phyloP scores from a whole-genome alignment of 2,113 vertebrate genomes.

The Stomatorhinus ivindoensis region DNA sequence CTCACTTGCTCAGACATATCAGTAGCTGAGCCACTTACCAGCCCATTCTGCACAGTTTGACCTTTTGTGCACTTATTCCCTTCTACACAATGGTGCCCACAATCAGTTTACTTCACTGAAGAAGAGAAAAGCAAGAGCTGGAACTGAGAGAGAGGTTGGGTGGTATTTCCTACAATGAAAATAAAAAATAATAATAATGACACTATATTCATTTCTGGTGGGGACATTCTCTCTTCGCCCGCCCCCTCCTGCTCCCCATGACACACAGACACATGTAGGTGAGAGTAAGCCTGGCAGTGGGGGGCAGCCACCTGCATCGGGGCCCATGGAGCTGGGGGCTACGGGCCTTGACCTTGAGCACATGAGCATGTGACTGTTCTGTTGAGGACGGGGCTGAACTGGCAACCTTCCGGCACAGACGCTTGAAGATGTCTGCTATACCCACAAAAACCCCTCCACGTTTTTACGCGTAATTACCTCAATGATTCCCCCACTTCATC shows the following conservation, averaged over 20 bases:
- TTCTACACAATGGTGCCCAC: background rate
- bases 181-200: background rate
- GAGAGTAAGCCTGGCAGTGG: background rate
- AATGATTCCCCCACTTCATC: background rate
- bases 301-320: background rate
- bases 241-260: background rate
- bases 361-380: background rate
- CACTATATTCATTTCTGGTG: no score
- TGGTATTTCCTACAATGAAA: background rate
- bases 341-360: background rate
- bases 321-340: background rate
- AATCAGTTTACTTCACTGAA: background rate
- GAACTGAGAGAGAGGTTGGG: background rate
- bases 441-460: background rate
- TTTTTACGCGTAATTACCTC: background rate
- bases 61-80: background rate
- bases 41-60: background rate
- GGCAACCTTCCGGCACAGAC: background rate
- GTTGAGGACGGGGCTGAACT: background rate
- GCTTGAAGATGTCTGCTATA: background rate
- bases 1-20: background rate
- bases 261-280: no score
- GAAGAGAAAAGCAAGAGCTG: background rate
- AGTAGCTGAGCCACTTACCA: background rate
- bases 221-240: background rate